Base-by-base conservation (phyloP, 2,797 vertebrate species). In the Caiman crocodilus region DNA sequence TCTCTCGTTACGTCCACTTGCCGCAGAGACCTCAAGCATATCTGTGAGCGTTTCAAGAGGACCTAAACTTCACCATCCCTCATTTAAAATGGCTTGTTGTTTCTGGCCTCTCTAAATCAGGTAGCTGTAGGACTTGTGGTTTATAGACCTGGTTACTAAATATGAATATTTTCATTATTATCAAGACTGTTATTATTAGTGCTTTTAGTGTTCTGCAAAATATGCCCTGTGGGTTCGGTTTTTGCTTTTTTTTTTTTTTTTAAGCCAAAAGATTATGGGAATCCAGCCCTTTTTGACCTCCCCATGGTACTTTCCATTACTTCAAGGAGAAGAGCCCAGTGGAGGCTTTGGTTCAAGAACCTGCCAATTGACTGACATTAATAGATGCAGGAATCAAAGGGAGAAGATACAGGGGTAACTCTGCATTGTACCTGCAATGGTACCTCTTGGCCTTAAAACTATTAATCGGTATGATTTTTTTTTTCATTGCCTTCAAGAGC, bases 401-500 rank as follows among this genome's bases (percentile, higher is more conserved):
- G 63, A 86, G 21, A 71, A 76, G 42, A 71, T 84, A 75, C 80
- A 50, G 10, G 42, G 42, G 42, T 91, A 87, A 73, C 0, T 90
- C 89, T 87, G 56, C 55, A 63, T 86, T 79, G 7, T 58, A 30
- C 71, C 58, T 28, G 30, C 74, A 94, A 83, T 35, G 61, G 58
- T 28, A 63, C 71, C 76, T 90, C 84, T 81, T 89, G n/a, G 28
- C 82, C 82, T 93, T 50, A 79, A 12, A 90, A 56, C 28, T 87
- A 92, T 50, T 84, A 65, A 89, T 95, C 89, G 78, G 74, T 94
- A 87, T 7, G 28, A 9, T 81, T 61, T 26, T 79, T 61, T 25
- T 21, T 84, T 94, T 91, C 59, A 30, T 94, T 92, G 85, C 87
- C 61, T 82, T 85, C 58, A 63, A 76, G 65, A 63, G 60, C 26